Evolutionary conservation across 2,888 invertebrate genomes (phyloP), one percentile per base, ranked within the genome.

Genomic region (Caenorhabditis panamensis): DNA sequence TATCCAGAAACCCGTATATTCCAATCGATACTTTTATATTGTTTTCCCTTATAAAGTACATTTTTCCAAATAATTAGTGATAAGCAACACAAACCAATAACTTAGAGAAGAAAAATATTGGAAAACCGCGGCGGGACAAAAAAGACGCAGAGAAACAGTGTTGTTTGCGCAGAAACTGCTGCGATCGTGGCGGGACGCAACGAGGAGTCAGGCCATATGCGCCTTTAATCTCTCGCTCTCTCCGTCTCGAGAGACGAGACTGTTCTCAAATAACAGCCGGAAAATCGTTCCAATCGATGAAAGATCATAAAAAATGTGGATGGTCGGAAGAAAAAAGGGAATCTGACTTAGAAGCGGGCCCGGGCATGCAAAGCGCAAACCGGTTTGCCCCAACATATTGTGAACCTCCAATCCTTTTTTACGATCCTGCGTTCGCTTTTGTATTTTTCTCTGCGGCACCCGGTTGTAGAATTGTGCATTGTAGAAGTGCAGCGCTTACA

Each of bases 181-280:
- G n/a, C 54, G 13, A 18, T 66, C 75, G 66, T 28, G 2, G 59
- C 54, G 61, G 54, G 66, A 67, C 66, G 58, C 61, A 26, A 24
- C 18, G 8, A 26, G 6, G 0, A 2, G 8, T 8, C 5, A 16
- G 22, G 44, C 5, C 22, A 16, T 5, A n/a, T 64, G 66, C 31
- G 28, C 75, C 75, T 75, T 75, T 66, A 66, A 67, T 9, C 49
- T 66, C 31, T 22, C 37, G 24, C 36, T 20, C 44, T 22, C 61
- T 67, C 26, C 47, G 68, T 63, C 36, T 77, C 62, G 24, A 0
- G n/a, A 11, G 6, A 31, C 31, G 9, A n/a, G 16, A 37, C 20
- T 20, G 36, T 24, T n/a, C 41, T 44, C 26, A 24, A 41, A 20
- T 24, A 28, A 49, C 22, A 18, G 26, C 28, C 16, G n/a, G 22